These are phyloP conservation scores for Caenorhabditis sp. DNA, from an alignment of 2,888 invertebrate genomes.

Conservation along the genomic window DNA sequence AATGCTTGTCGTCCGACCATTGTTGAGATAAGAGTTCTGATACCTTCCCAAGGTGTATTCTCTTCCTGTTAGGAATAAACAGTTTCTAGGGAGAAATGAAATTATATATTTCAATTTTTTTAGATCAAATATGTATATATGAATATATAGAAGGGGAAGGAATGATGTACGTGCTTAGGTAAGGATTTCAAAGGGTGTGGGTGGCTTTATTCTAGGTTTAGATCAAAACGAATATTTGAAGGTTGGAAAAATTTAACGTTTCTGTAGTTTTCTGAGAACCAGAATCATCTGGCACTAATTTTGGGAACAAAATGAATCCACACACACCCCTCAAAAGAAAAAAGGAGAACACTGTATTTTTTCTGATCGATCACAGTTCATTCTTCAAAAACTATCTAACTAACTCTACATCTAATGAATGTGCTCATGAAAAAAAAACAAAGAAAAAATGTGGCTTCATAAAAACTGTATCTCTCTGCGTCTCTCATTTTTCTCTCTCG, in stretches of 20 bases:
- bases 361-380: background rate
- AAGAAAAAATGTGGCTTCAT: background rate
- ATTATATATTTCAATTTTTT: slow-evolving; percentile 7
- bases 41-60: slow-evolving; percentile 67
- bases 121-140: slow-evolving; percentile 3
- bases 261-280: too few species aligned
- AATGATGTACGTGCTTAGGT: background rate
- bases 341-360: background rate
- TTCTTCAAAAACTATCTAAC: background rate
- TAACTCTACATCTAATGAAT: background rate
- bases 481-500: background rate
- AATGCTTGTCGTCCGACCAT: slow-evolving; percentile 66
- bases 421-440: background rate
- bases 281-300: too few species aligned
- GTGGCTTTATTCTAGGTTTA: too few species aligned
- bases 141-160: background rate
- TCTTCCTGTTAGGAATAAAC: slow-evolving; percentile 53
- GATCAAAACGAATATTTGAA: too few species aligned
- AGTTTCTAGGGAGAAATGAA: slow-evolving; percentile 17
- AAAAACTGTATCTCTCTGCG: too few species aligned
- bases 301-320: too few species aligned
- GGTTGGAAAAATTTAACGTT: too few species aligned
- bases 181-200: background rate
- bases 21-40: slow-evolving; percentile 66
- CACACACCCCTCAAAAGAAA: background rate